phyloP scores from a whole-genome alignment of 2,797 vertebrate species.

The Phylloscopus collybita region DNA sequence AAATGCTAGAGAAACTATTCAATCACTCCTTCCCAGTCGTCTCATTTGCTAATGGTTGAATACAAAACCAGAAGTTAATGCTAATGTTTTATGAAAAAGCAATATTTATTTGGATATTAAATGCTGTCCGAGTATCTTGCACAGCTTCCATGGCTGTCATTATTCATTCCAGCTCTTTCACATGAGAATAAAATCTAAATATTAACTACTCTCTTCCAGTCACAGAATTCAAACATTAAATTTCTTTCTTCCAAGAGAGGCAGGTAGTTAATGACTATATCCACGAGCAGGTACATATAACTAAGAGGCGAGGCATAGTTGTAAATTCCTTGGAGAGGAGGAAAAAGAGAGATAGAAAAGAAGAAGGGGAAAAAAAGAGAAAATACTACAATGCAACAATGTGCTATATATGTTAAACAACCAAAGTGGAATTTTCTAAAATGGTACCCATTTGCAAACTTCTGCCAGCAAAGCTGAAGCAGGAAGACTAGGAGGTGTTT shows the following conservation, averaged over 20 bases:
- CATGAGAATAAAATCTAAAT: not conserved
- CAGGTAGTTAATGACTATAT: not conserved
- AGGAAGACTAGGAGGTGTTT: not conserved
- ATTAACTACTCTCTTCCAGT: not conserved
- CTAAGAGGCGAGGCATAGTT: not conserved
- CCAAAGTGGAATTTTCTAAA: not conserved
- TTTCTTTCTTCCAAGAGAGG: not conserved
- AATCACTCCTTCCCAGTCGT: not conserved
- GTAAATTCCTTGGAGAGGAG: not conserved
- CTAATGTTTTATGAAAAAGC: not conserved
- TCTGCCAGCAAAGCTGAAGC: not conserved
- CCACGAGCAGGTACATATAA: not conserved
- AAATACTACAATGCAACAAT: not conserved
- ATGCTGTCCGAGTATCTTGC: not conserved
- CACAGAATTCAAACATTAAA: not conserved
- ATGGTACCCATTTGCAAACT: not conserved
- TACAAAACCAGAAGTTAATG: not conserved
- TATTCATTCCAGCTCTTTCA: not conserved
- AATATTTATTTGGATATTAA: not conserved
- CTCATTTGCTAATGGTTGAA: not conserved
- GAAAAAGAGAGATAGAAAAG: not conserved
- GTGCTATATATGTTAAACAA: not conserved
- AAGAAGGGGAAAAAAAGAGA: rapidly evolving
- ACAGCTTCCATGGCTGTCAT: not conserved
- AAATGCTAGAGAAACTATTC: not conserved